Evolutionary conservation across 2,888 invertebrate genomes (phyloP), one percentile per base, ranked within the genome.

Genomic region (Dasysyrphus tricinctus): DNA sequence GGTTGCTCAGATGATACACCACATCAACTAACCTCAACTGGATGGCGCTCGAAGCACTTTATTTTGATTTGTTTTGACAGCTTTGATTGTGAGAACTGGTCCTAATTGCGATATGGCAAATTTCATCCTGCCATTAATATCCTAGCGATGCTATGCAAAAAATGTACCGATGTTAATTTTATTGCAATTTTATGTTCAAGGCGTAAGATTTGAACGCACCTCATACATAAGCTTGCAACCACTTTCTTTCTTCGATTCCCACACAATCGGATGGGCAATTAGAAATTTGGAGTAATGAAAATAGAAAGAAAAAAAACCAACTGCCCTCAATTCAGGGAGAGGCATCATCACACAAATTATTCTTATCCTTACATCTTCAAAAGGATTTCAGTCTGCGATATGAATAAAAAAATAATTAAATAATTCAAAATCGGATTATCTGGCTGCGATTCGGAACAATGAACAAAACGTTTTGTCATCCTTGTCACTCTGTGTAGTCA

Each of bases 1-100:
- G 85, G 85, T 77, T 85, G 85, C 49, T 77, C 24, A 44, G 12
- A 24, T n/a, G 24, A 12, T 44, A 39, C 59, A 72, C 32, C 78
- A 74, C 29, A 34, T 5, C 47, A 54, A 39, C 70, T 14, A 59
- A 39, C 59, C 59, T 39, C 24, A 34, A 76, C n/a, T 44, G 19
- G 16, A 24, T 14, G 24, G 24, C 65, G 56, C 44, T 42, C 24
- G 39, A 29, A 37, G 56, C 57, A 81, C 85, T 81, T 81, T 91
- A 89, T 91, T 91, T 90, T 92, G 91, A 92, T 91, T 92, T 92
- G 92, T 92, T 92, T 91, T 92, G 92, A 92, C 92, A 92, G 89
- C 88, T 90, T 88, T 88, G 88, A 89, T 90, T 88, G 90, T 90
- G 90, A 89, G 90, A 90, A 89, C 88, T 80, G 42, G 67, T 76